phyloP scores from a whole-genome alignment of 2,113 vertebrate species.

The Harpagus bidentatus region DNA sequence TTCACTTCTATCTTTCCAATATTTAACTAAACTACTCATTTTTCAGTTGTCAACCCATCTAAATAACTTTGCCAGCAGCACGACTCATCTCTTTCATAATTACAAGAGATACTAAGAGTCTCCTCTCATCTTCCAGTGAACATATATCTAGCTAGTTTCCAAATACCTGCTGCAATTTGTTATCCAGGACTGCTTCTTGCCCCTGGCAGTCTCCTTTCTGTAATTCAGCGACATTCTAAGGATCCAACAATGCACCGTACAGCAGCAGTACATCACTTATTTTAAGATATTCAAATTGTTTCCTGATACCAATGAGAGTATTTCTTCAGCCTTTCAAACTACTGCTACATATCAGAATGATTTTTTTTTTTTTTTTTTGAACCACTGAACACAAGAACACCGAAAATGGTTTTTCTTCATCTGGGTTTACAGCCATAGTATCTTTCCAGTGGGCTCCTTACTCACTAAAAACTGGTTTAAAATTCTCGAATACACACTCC shows the following conservation, averaged over 20 bases:
- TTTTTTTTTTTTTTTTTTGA: background rate
- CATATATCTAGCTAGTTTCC: slow-evolving; percentile 10
- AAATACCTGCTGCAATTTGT: slow-evolving; percentile 37
- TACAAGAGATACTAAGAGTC: background rate
- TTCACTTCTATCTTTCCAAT: background rate
- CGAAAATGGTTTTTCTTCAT: background rate
- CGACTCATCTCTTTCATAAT: slow-evolving; percentile 25
- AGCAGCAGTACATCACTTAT: background rate
- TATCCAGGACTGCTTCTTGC: slow-evolving; percentile 10
- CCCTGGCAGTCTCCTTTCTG: background rate
- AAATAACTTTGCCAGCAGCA: slow-evolving; percentile 41
- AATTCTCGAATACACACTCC: background rate
- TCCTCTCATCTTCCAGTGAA: slow-evolving; percentile 30
- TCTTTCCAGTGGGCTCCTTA: background rate
- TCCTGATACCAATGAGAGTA: background rate
- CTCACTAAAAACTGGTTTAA: background rate
- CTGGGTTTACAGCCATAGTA: background rate
- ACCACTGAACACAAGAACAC: background rate
- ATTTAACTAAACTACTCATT: slow-evolving; percentile 20
- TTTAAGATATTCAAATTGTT: background rate
- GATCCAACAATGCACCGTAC: background rate
- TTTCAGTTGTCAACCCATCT: slow-evolving; percentile 7
- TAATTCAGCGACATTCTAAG: background rate
- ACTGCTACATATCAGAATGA: background rate
- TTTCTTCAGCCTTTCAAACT: background rate